These are phyloP conservation scores for Amblyjoppa fuscipennis DNA, from an alignment of 2,888 invertebrate species.

Conservation along the genomic window DNA sequence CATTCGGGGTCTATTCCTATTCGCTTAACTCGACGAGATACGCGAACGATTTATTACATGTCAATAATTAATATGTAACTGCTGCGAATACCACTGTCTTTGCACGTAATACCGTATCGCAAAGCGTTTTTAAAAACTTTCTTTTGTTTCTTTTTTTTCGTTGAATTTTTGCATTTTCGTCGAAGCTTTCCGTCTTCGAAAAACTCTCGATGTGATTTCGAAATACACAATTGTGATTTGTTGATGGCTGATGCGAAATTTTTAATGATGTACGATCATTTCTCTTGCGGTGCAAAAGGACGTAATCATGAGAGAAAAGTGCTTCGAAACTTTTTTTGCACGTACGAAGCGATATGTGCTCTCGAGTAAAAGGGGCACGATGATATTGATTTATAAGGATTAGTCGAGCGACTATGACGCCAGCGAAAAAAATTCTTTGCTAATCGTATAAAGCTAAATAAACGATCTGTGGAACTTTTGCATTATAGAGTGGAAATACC, in stretches of 20 bases:
- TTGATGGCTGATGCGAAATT: slow-evolving; percentile 39
- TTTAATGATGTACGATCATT: slow-evolving; percentile 30
- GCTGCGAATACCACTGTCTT: slow-evolving; percentile 16
- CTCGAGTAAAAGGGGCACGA: not conserved
- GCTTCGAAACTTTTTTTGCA: not conserved
- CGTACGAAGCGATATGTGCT: not conserved
- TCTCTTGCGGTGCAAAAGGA: slow-evolving; percentile 1
- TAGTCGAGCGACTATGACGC: slow-evolving; percentile 29
- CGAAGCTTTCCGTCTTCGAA: slow-evolving; percentile 45
- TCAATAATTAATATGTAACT: slow-evolving; percentile 29
- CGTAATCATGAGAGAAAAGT: not conserved
- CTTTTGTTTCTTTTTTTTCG: slow-evolving; percentile 29
- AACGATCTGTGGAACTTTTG: slow-evolving; percentile 57
- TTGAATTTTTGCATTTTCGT: slow-evolving; percentile 33
- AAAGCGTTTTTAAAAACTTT: slow-evolving; percentile 3
- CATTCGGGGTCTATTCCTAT: slow-evolving; percentile 45
- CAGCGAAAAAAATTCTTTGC: slow-evolving; percentile 46
- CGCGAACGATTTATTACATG: slow-evolving; percentile 24
- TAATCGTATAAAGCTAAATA: slow-evolving; percentile 51
- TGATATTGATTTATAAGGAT: not conserved
- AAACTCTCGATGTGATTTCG: slow-evolving; percentile 45
- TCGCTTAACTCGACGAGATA: slow-evolving; percentile 37
- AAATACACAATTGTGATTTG: slow-evolving; percentile 47
- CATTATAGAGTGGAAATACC: slow-evolving; percentile 46
- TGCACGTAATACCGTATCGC: slow-evolving; percentile 23